Percentiles rank a stretch among this genome's conserved stretches.
Evolutionary conservation across 1,140 invertebrate species (phyloP).

Genomic region (Lordiphosa clarofinis): DNA sequence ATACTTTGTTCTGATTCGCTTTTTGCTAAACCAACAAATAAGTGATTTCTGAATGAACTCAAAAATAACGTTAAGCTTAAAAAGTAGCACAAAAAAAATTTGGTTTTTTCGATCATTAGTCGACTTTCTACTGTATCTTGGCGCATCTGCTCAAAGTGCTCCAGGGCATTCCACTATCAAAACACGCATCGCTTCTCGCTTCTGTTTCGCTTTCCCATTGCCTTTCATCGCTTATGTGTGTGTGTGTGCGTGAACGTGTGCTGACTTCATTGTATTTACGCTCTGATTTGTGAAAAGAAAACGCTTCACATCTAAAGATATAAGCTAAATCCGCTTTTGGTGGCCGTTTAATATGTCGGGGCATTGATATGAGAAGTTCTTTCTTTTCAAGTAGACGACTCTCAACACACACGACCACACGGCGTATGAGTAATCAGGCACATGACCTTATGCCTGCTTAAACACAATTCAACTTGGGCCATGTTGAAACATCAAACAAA

Average conservation of each 20-base stretch:
- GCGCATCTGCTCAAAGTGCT: conserved; percentile 45
- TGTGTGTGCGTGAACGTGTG: conserved; percentile 27
- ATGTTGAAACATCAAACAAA: conserved; percentile 28
- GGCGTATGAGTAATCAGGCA: conserved; percentile 70
- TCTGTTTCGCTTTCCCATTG: conserved; percentile 17
- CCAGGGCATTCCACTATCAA: conserved; percentile 53
- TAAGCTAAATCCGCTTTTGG: conserved; percentile 59
- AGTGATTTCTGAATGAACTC: too few species aligned
- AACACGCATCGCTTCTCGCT: conserved; percentile 44
- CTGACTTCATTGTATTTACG: conserved; percentile 68
- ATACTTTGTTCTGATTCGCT: too few species aligned
- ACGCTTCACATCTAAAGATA: conserved; percentile 41
- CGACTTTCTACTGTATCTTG: conserved; percentile 15
- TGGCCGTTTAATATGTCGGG: conserved; percentile 58
- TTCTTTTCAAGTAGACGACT: conserved; percentile 14
- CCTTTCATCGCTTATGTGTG: conserved; percentile 21
- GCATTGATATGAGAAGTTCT: conserved; percentile 60
- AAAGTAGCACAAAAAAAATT: too few species aligned
- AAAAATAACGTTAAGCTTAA: too few species aligned
- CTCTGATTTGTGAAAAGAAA: conserved; percentile 71
- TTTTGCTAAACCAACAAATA: too few species aligned
- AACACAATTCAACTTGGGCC: conserved; percentile 30
- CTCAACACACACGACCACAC: conserved; percentile 30
- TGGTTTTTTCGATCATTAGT: neutral
- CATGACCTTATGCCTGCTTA: conserved; percentile 60